Conservation (phyloP, 1,140 invertebrate genomes). For the Melitaea cinxia region DNA sequence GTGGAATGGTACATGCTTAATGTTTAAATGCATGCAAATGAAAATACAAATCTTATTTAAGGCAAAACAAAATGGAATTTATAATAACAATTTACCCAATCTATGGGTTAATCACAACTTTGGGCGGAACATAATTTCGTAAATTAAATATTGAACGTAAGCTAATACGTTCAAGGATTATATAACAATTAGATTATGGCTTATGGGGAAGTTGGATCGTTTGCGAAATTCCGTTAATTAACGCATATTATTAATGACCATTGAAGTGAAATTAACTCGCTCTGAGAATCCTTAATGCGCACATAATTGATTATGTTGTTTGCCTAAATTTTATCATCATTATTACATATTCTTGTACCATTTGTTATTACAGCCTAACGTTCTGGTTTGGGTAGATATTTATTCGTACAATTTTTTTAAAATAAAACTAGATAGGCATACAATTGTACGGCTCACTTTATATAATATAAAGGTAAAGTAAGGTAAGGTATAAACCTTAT, state of each 20-base stretch:
- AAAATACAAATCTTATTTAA: neutral
- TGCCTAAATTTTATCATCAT: neutral
- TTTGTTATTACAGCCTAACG: no score
- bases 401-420: no score
- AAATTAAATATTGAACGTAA: slow-evolving; percentile 1
- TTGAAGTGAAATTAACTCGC: neutral
- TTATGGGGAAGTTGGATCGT: neutral
- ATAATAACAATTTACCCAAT: neutral
- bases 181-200: slow-evolving; percentile 7
- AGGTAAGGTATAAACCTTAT: no score
- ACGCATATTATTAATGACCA: neutral
- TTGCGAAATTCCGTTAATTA: slow-evolving; percentile 1
- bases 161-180: slow-evolving; percentile 5
- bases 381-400: no score
- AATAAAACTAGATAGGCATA: no score
- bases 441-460: no score
- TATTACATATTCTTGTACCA: neutral
- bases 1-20: no score
- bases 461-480: no score
- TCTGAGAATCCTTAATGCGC: neutral
- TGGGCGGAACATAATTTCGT: neutral
- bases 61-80: neutral
- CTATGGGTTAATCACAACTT: neutral
- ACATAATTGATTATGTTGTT: neutral
- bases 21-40: neutral